Percentiles rank a stretch among this genome's conserved stretches.
Evolutionary conservation across 2,888 invertebrate species (phyloP).

Genomic region (Drosophila ezoana): DNA sequence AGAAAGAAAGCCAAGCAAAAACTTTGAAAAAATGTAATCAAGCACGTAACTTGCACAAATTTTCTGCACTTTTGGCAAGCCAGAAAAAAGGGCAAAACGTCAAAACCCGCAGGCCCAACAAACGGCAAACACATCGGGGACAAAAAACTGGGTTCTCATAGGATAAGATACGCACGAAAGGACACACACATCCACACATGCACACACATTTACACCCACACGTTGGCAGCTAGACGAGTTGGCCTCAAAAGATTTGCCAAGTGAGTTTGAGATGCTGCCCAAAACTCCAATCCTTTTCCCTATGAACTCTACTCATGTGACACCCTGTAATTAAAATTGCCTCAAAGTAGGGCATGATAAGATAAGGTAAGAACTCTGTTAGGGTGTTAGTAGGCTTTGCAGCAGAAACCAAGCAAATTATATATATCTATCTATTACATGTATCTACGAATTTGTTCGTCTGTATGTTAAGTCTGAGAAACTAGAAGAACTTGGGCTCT

Average conservation of each 20-base stretch:
- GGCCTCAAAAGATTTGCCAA: constrained; percentile 68
- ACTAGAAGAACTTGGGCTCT: no score
- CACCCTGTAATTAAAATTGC: constrained; percentile 1
- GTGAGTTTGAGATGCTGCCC: constrained; percentile 57
- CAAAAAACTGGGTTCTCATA: constrained; percentile 14
- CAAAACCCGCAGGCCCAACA: constrained; percentile 56
- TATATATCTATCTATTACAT: no score
- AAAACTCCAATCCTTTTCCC: constrained; percentile 65
- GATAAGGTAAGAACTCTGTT: no score
- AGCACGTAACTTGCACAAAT: constrained; percentile 80
- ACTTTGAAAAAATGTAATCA: constrained; percentile 75
- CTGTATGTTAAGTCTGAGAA: no score
- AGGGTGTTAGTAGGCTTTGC: no score
- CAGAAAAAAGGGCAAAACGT: constrained; percentile 44
- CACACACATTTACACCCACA: constrained; percentile 3
- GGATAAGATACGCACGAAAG: constrained; percentile 48
- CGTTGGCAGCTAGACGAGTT: constrained; percentile 40
- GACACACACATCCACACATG: constrained; percentile 18
- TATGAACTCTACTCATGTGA: constrained; percentile 49
- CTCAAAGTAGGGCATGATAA: background rate
- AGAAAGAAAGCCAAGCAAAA: constrained; percentile 44
- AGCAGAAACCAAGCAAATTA: no score
- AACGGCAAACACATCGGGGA: constrained; percentile 31
- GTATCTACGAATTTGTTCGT: no score
- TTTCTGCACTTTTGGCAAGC: constrained; percentile 76